phyloP scores from a whole-genome alignment of 2,113 vertebrate genomes.

The Sinocyclocheilus grahami region DNA sequence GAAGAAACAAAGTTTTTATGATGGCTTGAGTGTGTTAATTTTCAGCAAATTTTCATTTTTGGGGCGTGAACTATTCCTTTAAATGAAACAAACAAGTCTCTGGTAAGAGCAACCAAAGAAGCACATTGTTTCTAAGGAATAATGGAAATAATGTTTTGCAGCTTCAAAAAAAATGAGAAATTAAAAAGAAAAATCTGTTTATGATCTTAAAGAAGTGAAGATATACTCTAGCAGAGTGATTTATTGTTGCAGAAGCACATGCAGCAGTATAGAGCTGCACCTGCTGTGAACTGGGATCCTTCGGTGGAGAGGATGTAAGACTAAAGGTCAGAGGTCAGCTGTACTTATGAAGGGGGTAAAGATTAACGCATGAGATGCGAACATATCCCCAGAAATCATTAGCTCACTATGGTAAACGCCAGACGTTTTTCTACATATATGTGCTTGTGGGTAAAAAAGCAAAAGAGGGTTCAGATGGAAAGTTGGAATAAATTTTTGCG shows the following conservation, averaged over 20 bases:
- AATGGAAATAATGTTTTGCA: not conserved
- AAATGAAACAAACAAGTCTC: not conserved
- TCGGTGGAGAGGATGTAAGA: not conserved
- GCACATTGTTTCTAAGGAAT: not conserved
- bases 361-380: not conserved
- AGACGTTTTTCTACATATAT: not conserved
- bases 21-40: not conserved
- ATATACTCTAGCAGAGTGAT: not conserved
- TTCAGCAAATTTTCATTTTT: not conserved
- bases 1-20: not conserved
- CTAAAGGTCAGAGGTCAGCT: not conserved
- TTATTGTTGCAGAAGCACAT: not conserved
- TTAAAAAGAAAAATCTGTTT: not conserved
- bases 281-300: slow-evolving; percentile 10
- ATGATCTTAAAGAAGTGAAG: not conserved
- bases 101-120: not conserved
- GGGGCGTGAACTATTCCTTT: not conserved
- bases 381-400: slow-evolving; percentile 31
- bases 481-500: not conserved
- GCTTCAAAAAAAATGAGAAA: not conserved
- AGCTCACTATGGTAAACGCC: slow-evolving; percentile 43
- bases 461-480: not conserved
- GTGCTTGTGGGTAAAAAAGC: not conserved
- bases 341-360: not conserved
- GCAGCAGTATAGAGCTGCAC: not conserved